Conservation (phyloP, 2,888 invertebrate genomes). For the Pomacea canaliculata region DNA sequence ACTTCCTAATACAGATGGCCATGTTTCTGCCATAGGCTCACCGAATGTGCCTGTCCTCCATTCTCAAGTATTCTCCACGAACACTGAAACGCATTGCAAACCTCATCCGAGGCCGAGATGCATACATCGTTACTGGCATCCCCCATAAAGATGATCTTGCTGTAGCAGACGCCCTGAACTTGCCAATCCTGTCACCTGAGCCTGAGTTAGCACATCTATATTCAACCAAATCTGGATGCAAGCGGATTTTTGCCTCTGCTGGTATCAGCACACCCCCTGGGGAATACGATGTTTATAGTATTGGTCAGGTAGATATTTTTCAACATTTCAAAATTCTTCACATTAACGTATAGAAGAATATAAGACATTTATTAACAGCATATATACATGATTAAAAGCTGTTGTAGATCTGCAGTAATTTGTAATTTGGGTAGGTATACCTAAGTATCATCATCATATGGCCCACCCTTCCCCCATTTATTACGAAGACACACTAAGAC, state of each 20-base stretch:
- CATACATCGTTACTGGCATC: conserved; percentile 67
- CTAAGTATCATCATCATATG: too few relatives aligned
- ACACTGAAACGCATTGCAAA: conserved; percentile 65
- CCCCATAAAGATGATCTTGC: conserved; percentile 68
- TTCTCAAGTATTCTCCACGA: conserved; percentile 68
- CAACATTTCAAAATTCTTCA: too few relatives aligned
- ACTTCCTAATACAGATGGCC: not conserved
- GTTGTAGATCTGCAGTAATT: too few relatives aligned
- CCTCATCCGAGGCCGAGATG: conserved; percentile 66
- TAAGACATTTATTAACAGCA: not conserved
- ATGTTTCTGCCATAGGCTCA: conserved; percentile 56
- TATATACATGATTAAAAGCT: not conserved
- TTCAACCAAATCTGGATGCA: conserved; percentile 69
- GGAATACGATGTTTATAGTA: conserved; percentile 68
- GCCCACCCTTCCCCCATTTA: too few relatives aligned
- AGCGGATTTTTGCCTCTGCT: conserved; percentile 67
- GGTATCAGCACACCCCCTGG: conserved; percentile 66
- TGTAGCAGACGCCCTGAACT: conserved; percentile 63
- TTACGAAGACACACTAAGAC: too few relatives aligned
- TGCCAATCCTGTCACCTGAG: conserved; percentile 66
- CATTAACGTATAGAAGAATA: too few relatives aligned
- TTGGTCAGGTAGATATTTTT: conserved; percentile 59
- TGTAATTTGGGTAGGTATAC: too few relatives aligned
- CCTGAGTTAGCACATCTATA: conserved; percentile 68
- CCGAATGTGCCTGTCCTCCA: conserved; percentile 67